Conservation (phyloP, 2,888 invertebrate species). For the Gari tellinella region DNA sequence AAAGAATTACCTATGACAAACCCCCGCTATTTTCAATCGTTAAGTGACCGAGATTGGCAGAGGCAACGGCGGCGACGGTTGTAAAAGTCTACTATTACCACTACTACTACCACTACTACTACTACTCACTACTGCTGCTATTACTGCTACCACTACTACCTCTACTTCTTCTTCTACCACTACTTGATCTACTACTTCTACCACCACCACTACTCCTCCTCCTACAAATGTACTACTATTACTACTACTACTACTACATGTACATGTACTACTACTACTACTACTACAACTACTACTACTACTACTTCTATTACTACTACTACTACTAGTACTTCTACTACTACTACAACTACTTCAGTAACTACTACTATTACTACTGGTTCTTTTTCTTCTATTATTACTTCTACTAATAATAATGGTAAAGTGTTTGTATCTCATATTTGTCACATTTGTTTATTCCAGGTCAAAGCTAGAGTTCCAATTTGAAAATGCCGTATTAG, state of each 20-base stretch:
- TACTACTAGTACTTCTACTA: not conserved
- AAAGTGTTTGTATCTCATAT: too few relatives aligned
- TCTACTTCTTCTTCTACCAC: not conserved
- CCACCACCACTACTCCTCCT: not conserved
- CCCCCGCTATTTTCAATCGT: too few relatives aligned
- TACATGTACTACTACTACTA: constrained; percentile 2
- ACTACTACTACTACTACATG: not conserved
- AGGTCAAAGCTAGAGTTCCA: too few relatives aligned
- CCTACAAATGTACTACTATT: not conserved
- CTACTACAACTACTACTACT: constrained; percentile 6
- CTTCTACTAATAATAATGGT: too few relatives aligned
- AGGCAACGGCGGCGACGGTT: too few relatives aligned
- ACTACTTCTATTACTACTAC: constrained; percentile 9
- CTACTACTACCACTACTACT: constrained; percentile 1
- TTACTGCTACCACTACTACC: not conserved
- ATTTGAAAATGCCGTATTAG: too few relatives aligned
- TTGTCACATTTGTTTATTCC: too few relatives aligned
- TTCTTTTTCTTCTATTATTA: too few relatives aligned
- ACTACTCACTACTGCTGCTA: not conserved
- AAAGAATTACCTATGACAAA: too few relatives aligned
- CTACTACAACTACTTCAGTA: not conserved
- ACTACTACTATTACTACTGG: not conserved
- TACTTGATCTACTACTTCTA: constrained; percentile 4
- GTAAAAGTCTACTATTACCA: not conserved
- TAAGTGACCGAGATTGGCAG: too few relatives aligned